These are phyloP conservation scores for Lerema accius DNA, from an alignment of 1,140 invertebrate genomes.

Conservation along the genomic window DNA sequence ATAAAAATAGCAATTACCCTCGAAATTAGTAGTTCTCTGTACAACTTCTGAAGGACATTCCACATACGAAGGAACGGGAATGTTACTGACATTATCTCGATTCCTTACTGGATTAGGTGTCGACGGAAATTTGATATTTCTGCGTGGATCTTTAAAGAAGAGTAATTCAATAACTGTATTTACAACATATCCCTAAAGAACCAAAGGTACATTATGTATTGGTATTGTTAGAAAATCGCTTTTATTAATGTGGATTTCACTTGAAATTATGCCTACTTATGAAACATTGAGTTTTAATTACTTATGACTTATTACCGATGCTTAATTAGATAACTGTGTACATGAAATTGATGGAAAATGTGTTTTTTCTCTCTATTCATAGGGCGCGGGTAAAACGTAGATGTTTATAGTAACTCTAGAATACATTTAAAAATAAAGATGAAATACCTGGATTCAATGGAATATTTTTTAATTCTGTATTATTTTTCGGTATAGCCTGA, in stretches of 20 bases:
- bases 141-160: slow-evolving; percentile 34
- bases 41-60: slow-evolving; percentile 64
- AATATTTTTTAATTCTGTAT: slow-evolving; percentile 37
- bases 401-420: no score
- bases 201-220: no score
- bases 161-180: slow-evolving; percentile 26
- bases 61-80: slow-evolving; percentile 44
- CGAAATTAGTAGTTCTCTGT: slow-evolving; percentile 67
- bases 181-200: no score
- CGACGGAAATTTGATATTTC: slow-evolving; percentile 40
- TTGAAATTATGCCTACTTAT: no score
- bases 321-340: no score
- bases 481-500: slow-evolving; percentile 35
- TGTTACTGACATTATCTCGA: slow-evolving; percentile 12
- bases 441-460: neutral
- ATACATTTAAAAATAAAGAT: no score
- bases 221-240: no score
- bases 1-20: slow-evolving; percentile 39
- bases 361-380: neutral
- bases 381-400: neutral
- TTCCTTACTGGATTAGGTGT: slow-evolving; percentile 32
- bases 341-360: neutral
- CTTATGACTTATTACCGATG: no score
- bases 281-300: no score
- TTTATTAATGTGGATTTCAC: no score